Evolutionary conservation across 2,888 invertebrate species (phyloP).

Genomic region (Pterobdella sp.): DNA sequence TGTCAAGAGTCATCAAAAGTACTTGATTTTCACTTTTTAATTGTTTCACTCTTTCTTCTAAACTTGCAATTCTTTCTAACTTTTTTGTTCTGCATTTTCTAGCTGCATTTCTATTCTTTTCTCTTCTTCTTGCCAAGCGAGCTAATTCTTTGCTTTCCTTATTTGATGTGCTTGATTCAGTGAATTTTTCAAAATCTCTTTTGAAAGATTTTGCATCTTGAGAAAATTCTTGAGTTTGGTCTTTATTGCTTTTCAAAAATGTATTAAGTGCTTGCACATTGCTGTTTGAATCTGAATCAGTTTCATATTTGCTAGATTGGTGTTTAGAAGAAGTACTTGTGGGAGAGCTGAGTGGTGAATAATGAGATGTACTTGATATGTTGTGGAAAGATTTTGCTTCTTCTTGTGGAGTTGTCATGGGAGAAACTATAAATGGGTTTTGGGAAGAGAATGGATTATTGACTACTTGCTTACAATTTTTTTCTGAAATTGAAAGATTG

Average conservation of each 20-base stretch:
- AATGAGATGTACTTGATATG: conserved; percentile 2
- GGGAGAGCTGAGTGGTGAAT: conserved; percentile 22
- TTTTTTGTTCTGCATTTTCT: conserved; percentile 27
- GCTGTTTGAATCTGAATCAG: neutral
- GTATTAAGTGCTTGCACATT: neutral
- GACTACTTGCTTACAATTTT: neutral
- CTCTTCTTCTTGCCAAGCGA: conserved; percentile 17
- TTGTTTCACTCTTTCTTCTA: conserved; percentile 19
- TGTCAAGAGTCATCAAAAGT: conserved; percentile 4
- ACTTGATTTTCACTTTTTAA: conserved; percentile 20
- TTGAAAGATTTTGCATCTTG: neutral
- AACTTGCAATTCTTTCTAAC: conserved; percentile 23
- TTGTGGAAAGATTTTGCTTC: conserved; percentile 8
- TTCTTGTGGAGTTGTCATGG: conserved; percentile 12
- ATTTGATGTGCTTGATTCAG: neutral
- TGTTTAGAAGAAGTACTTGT: neutral
- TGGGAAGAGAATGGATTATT: neutral
- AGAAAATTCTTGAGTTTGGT: neutral
- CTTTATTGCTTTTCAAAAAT: neutral
- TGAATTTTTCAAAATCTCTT: conserved; percentile 2
- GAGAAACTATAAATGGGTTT: neutral
- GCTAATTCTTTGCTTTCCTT: conserved; percentile 18
- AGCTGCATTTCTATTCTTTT: conserved; percentile 25
- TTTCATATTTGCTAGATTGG: neutral
- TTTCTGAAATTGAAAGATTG: conserved; percentile 22